Evolutionary conservation across 37 sponge, comb jelly and placozoan genomes (phyloP).

Genomic region (Tethya wilhelma): DNA sequence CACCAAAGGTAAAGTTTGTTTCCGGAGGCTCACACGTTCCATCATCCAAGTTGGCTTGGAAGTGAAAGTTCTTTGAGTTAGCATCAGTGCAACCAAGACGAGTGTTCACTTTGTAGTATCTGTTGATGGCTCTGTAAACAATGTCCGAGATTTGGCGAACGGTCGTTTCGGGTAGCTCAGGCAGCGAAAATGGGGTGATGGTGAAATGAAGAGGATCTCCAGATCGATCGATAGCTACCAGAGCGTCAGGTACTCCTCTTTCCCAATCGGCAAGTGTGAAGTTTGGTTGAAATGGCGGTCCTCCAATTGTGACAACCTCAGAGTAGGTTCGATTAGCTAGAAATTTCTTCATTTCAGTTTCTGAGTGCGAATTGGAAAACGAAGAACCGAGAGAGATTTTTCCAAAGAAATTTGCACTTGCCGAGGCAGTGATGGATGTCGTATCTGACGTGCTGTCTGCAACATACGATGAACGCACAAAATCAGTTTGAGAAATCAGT

Average conservation of each 20-base stretch:
- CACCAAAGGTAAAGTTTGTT: conserved; percentile 71
- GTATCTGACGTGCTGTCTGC: neutral
- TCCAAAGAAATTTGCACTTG: conserved; percentile 60
- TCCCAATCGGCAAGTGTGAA: conserved; percentile 62
- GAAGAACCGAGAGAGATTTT: conserved; percentile 30
- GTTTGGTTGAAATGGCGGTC: conserved; percentile 72
- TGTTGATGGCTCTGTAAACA: conserved; percentile 52
- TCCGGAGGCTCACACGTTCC: conserved; percentile 33
- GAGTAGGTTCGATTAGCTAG: conserved; percentile 51
- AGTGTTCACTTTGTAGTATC: conserved; percentile 77
- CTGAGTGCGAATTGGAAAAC: neutral
- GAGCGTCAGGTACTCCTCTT: conserved; percentile 62
- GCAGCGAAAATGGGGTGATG: conserved; percentile 55
- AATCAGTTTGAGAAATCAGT: conserved; percentile 56
- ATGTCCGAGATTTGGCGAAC: conserved; percentile 35
- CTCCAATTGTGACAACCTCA: conserved; percentile 60
- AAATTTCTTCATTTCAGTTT: conserved; percentile 2
- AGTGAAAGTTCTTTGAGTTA: conserved; percentile 68
- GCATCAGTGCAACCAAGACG: conserved; percentile 64
- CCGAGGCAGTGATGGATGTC: conserved; percentile 60
- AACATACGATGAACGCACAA: neutral
- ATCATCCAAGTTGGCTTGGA: conserved; percentile 70
- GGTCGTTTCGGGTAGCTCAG: conserved; percentile 60
- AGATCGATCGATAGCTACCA: conserved; percentile 77
- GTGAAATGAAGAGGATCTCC: conserved; percentile 74